Conservation (phyloP, 2,797 vertebrate genomes). For the Coilia nasus region DNA sequence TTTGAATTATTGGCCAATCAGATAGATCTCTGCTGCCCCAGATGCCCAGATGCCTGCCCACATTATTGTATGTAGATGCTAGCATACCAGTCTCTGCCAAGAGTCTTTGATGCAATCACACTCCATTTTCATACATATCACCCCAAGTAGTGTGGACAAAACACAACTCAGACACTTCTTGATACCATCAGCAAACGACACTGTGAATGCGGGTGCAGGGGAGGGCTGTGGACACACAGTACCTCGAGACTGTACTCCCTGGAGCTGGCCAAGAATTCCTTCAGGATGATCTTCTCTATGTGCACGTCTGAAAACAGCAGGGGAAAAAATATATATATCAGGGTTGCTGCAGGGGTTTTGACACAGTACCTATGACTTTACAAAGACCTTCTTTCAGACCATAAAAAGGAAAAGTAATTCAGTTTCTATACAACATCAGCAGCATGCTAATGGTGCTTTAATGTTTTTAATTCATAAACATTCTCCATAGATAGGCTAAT, state of each 20-base stretch:
- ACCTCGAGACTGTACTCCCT: conserved; percentile 59
- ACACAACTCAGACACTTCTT: neutral
- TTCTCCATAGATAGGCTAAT: no score
- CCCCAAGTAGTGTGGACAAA: neutral
- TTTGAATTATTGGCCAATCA: no score
- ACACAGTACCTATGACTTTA: no score
- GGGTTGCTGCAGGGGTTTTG: neutral
- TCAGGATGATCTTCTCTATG: conserved; percentile 60
- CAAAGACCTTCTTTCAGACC: no score
- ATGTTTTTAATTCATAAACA: no score
- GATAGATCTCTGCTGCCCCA: no score
- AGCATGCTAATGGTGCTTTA: no score
- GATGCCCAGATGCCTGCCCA: no score
- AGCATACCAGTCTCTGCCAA: neutral
- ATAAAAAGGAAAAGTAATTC: no score
- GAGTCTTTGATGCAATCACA: neutral
- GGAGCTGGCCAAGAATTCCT: conserved; percentile 47
- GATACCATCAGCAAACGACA: neutral
- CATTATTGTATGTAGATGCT: no score
- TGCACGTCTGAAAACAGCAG: conserved; percentile 50
- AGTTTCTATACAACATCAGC: no score
- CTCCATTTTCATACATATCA: neutral
- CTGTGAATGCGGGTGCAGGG: neutral
- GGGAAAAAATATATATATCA: conserved; percentile 24
- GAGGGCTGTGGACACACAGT: conserved; percentile 28